Evolutionary conservation across 1,140 invertebrate species (phyloP), one percentile per base, ranked within the genome.

Genomic region (Cydia strobilella): DNA sequence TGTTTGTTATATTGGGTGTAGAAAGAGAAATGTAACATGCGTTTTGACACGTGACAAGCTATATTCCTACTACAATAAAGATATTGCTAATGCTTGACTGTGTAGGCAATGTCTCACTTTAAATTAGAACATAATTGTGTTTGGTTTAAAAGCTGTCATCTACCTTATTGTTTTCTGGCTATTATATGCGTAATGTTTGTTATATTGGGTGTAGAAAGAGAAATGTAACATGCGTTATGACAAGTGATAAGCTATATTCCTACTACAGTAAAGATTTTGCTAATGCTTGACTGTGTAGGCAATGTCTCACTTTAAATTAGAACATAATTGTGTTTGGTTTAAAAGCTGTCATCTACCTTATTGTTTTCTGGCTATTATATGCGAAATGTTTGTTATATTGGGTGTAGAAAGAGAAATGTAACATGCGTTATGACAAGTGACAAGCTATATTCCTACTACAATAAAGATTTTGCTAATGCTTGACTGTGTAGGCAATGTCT

Each of bases 281-380:
- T n/a, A 51, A n/a, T 51, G 15, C n/a, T 18, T 18, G n/a, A 51
- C 42, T 51, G n/a, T n/a, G 48, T 51, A 51, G 7, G 42, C 42
- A 45, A 13, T 45, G 42, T 3, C 39, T 12, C 12, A 3, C 39
- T 42, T 42, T 12, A 12, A 42, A 42, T 42, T 42, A 42, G 10
- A 42, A 13, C 31, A 31, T 31, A 3, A 31, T 31, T 6, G 31
- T 0, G 0, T 31, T 31, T 6, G 0, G 5, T 31, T 31, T 31
- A 31, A n/a, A 39, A 69, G 65, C 27, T 69, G 65, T 69, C 65
- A 18, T 18, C n/a, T 27, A 31, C 10, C 27, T n/a, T 66, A 31
- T 69, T 69, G 65, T 69, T 69, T 69, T n/a, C 35, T 69, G 65
- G n/a, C 65, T 18, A 69, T 69, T 69, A 69, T 69, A 69, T 35